phyloP scores from a whole-genome alignment of 2,797 vertebrate species.

The Neosilurus mollespiculum region DNA sequence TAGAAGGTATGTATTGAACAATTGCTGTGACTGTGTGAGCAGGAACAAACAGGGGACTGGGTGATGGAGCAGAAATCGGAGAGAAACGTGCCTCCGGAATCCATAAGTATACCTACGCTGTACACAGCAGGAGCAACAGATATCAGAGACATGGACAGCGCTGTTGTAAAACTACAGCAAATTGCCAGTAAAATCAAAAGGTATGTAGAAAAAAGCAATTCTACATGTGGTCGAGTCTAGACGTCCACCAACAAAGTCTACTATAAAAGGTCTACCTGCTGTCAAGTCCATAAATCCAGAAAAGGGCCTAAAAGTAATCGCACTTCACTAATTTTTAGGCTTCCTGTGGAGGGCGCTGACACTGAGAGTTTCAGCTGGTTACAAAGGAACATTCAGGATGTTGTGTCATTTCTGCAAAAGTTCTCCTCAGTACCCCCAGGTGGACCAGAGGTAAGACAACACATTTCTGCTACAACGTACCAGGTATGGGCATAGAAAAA shows the following conservation, averaged over 20 bases:
- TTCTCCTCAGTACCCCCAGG: constrained; percentile 68
- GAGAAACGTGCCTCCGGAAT: constrained; percentile 60
- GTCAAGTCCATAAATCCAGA: neutral
- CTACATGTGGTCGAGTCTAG: neutral
- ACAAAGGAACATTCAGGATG: constrained; percentile 81
- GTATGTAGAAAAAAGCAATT: constrained; percentile 60
- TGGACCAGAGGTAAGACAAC: constrained; percentile 72
- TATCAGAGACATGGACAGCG: constrained; percentile 71
- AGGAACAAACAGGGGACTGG: constrained; percentile 82
- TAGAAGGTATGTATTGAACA: neutral
- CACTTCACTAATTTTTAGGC: constrained; percentile 52
- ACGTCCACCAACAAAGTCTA: neutral
- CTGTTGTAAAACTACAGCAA: constrained; percentile 78
- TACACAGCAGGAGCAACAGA: constrained; percentile 60
- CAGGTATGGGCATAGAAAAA: fast-evolving
- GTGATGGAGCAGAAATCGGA: constrained; percentile 81
- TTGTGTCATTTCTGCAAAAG: constrained; percentile 82
- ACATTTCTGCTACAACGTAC: neutral
- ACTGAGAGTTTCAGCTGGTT: constrained; percentile 79
- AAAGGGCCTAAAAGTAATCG: neutral
- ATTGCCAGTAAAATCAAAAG: constrained; percentile 80
- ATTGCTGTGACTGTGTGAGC: neutral
- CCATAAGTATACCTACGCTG: constrained; percentile 51
- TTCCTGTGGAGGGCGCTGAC: constrained; percentile 75
- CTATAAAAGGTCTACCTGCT: neutral